Conservation (phyloP, 2,797 vertebrate genomes). For the Sylvilagus floridanus region DNA sequence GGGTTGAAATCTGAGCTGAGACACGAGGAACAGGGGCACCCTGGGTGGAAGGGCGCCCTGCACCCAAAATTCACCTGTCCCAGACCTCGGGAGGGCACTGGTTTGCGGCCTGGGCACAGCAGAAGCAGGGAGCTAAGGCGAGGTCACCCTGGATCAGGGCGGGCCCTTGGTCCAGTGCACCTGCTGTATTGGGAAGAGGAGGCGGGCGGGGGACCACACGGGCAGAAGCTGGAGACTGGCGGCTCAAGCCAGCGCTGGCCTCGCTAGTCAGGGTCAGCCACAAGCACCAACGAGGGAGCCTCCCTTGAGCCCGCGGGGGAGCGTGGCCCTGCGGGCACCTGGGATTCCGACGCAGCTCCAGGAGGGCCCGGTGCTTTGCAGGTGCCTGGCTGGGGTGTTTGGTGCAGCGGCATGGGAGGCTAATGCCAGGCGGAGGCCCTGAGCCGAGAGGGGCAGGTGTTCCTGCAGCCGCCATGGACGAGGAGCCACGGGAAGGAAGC, state of each 20-base stretch:
- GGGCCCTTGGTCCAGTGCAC: rapidly evolving
- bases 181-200: background rate
- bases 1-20: background rate
- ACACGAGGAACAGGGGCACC: background rate
- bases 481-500: background rate
- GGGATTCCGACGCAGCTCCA: background rate
- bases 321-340: rapidly evolving
- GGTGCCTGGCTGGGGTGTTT: background rate
- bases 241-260: no score
- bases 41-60: background rate
- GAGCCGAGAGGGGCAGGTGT: background rate
- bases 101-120: no score
- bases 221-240: no score
- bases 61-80: no score
- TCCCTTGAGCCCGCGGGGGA: background rate
- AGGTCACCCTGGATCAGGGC: background rate
- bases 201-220: no score
- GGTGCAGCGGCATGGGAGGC: background rate
- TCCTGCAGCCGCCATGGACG: rapidly evolving
- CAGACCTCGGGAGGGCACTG: no score
- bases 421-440: no score
- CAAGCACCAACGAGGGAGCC: background rate
- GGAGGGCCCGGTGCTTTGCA: no score
- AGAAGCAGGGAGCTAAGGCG: background rate
- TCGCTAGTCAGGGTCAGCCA: no score